Percentiles rank a stretch among this genome's conserved stretches.
phyloP scores from a whole-genome alignment of 2,113 vertebrate genomes.

The Progne subis region DNA sequence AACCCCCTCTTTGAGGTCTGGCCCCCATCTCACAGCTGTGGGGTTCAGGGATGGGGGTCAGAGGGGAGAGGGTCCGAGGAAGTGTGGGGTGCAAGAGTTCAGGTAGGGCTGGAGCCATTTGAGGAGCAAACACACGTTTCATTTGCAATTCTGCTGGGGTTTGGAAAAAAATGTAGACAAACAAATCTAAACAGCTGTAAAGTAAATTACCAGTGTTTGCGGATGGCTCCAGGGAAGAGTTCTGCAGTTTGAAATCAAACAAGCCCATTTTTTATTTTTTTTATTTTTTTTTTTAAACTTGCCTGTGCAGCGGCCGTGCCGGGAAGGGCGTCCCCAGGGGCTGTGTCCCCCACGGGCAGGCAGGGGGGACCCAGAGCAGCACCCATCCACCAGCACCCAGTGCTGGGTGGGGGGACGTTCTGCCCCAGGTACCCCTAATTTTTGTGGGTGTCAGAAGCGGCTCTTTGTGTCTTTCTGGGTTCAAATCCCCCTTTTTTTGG shows the following conservation, averaged over 20 bases:
- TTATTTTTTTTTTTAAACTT: not conserved
- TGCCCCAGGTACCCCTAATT: not conserved
- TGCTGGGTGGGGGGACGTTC: accelerated
- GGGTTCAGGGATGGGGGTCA: not conserved
- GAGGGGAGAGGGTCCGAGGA: not conserved
- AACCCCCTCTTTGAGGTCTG: not conserved
- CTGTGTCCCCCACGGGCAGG: accelerated
- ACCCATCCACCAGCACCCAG: not conserved
- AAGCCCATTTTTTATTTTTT: not conserved
- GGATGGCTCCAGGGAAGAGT: slow-evolving; percentile 58
- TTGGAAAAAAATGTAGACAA: slow-evolving; percentile 5
- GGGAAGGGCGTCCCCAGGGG: not conserved
- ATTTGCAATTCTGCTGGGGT: slow-evolving; percentile 36
- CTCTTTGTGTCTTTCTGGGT: not conserved
- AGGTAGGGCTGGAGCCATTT: not conserved
- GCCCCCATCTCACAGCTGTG: not conserved
- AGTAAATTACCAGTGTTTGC: slow-evolving; percentile 64
- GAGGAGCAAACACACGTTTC: slow-evolving; percentile 26
- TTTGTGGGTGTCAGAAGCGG: not conserved
- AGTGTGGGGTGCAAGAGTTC: not conserved
- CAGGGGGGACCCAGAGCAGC: not conserved
- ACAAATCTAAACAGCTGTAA: slow-evolving; percentile 66
- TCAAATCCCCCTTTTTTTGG: not conserved
- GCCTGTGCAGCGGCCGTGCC: not conserved
- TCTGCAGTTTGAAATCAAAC: slow-evolving; percentile 53